Conservation (phyloP, 2,888 invertebrate genomes). For the Oxycera nigricornis region DNA sequence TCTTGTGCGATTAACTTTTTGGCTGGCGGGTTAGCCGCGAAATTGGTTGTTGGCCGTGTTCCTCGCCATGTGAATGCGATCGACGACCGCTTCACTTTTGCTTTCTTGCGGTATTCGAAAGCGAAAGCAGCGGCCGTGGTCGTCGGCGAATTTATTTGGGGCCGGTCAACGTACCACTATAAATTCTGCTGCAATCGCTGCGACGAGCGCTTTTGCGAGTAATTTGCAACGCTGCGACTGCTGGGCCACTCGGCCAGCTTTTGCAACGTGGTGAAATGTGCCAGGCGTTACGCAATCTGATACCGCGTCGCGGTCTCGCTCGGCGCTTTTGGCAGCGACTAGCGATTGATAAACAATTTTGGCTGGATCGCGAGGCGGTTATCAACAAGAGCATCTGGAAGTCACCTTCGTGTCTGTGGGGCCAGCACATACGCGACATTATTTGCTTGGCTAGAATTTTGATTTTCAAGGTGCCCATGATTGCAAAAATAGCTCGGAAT, state of each 20-base stretch:
- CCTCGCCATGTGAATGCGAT: not conserved
- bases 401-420: too few species aligned
- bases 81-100: slow-evolving; percentile 8
- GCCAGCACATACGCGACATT: too few species aligned
- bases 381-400: not conserved
- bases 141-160: not conserved
- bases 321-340: not conserved
- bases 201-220: not conserved
- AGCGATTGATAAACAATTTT: not conserved
- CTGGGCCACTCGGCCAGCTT: not conserved
- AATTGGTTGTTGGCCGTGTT: not conserved
- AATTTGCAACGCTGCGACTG: not conserved
- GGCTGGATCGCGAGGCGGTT: not conserved
- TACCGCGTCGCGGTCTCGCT: not conserved
- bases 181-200: not conserved
- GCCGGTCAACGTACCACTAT: slow-evolving; percentile 15
- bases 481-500: too few species aligned
- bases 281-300: slow-evolving; percentile 3
- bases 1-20: not conserved
- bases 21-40: too few species aligned
- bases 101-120: slow-evolving; percentile 18
- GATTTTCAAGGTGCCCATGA: too few species aligned
- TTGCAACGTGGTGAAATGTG: slow-evolving; percentile 11
- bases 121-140: not conserved
- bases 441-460: too few species aligned